phyloP scores from a whole-genome alignment of 2,888 invertebrate genomes.

The Iselma pallidipennis region DNA sequence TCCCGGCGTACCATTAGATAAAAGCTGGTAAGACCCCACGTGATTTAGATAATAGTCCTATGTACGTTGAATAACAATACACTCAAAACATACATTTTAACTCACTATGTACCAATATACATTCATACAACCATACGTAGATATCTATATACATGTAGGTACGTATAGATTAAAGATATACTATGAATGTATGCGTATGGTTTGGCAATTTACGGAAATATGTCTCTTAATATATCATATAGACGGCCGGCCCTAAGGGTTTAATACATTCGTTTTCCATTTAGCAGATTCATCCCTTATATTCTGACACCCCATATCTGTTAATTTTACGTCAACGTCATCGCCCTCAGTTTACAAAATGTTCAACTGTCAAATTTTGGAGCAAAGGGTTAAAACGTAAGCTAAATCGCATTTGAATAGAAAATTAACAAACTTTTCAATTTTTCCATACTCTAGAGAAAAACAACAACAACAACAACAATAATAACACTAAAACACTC shows the following conservation, averaged over 20 bases:
- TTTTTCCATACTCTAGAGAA: too few relatives aligned
- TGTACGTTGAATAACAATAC: conserved; percentile 6
- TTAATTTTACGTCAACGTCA: background rate
- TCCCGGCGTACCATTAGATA: conserved; percentile 3
- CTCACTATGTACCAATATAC: background rate
- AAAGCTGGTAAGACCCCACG: conserved; percentile 11
- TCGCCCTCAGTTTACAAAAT: background rate
- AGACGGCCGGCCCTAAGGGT: background rate
- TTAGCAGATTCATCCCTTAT: background rate
- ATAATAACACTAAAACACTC: too few relatives aligned
- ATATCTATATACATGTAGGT: background rate
- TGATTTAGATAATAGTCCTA: conserved; percentile 5
- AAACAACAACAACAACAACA: too few relatives aligned
- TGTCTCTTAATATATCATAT: background rate
- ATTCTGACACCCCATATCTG: background rate
- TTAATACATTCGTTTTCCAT: background rate
- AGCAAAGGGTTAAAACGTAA: background rate
- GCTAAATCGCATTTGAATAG: too few relatives aligned
- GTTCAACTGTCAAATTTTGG: background rate
- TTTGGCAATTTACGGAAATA: background rate
- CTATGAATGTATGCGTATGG: background rate
- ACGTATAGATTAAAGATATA: background rate
- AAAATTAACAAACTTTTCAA: too few relatives aligned
- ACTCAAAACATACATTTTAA: background rate
- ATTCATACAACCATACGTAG: too few relatives aligned